Base-by-base conservation (phyloP, 2,797 vertebrate species). In the Pangasius sanitwongsei region DNA sequence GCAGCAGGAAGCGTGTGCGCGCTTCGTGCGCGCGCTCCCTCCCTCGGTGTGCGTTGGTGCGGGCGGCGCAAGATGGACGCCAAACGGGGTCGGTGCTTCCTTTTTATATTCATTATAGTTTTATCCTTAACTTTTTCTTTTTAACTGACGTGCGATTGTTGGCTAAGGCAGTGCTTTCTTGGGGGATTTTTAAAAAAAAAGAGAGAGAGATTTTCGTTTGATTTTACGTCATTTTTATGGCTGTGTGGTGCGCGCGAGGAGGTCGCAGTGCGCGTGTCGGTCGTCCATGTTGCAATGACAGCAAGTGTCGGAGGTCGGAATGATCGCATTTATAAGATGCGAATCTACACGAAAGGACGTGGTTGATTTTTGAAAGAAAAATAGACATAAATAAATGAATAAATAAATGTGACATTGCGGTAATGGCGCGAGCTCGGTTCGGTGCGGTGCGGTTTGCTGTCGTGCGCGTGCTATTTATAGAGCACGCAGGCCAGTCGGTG, bases 41-140 rank as follows among this genome's bases (percentile, higher is more conserved):
- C 83, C 15, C 37, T 85, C 83, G 86, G 94, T 93, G 44, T 91
- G 69, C 75, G 93, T 48, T 90, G 90, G 90, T 92, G 95, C 92
- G 50, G 91, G 95, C 93, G 93, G 89, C 94, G 94, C 97, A 97
- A 97, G 95, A 98, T 98, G 97, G 97, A 98, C 95, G 96, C 97
- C 96, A 96, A 95, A 94, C 94, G 91, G 94, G 97, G 97, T 98
- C 90, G 96, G 97, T 90, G 86, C 7, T 84, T 97, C n/a, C 89
- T 91, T 83, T 7, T 87, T 34, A 37, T 28, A 23, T 2, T 8
- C 12, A 28, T 44, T 31, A 23, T 6, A 2, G 0, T 28, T 50
- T 34, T 1, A 8, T 1, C 20, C 4, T 41, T 16, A 23, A 23
- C 59, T 20, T 20, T 20, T 4, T 12, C 8, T 8, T 72, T 50